Base-by-base conservation (phyloP, 2,888 invertebrate species). In the Tortricodes alternella region DNA sequence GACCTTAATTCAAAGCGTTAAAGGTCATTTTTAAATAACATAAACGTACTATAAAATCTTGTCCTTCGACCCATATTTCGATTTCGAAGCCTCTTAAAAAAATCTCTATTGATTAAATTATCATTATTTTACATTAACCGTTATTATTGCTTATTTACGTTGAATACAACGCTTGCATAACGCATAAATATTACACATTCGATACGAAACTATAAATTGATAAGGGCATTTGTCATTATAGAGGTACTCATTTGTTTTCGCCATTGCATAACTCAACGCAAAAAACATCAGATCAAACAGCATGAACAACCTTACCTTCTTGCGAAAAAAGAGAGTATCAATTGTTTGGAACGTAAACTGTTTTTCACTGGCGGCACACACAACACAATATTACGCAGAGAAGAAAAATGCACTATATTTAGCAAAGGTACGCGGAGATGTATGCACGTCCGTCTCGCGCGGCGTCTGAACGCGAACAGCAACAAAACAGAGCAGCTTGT, bases 331-430 rank as follows among this genome's bases (percentile, higher is more conserved):
- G 29, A 5, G 34, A 21, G 27, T 35, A 27, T 13, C 35, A 13
- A 16, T 18, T 35, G 24, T 21, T 49, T 43, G 35, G 48, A 70
- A 68, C 69, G 65, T 62, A 38, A 15, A 15, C 27, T 15, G 13
- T 18, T 29, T 44, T 1, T 18, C 58, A 51, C 46, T 64, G 68
- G 65, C 66, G 62, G 67, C 62, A 64, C 52, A 76, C 78, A 78
- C 74, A 75, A 70, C 85, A 85, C 76, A 73, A 69, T 75, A 77
- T 73, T 80, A 75, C 80, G 81, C 73, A 76, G 77, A 79, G 68
- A 67, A 49, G 63, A 66, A 68, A 73, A 74, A 70, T 76, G 74
- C 85, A 88, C 88, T 85, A 83, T 78, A 81, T 81, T 80, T 85
- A 85, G 84, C 74, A 72, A 74, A 72, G 79, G 78, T 80, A 75